Percentiles rank a stretch among this genome's conserved stretches.
Conservation (phyloP, 1,140 invertebrate genomes). For the Dinoponera quadriceps region DNA sequence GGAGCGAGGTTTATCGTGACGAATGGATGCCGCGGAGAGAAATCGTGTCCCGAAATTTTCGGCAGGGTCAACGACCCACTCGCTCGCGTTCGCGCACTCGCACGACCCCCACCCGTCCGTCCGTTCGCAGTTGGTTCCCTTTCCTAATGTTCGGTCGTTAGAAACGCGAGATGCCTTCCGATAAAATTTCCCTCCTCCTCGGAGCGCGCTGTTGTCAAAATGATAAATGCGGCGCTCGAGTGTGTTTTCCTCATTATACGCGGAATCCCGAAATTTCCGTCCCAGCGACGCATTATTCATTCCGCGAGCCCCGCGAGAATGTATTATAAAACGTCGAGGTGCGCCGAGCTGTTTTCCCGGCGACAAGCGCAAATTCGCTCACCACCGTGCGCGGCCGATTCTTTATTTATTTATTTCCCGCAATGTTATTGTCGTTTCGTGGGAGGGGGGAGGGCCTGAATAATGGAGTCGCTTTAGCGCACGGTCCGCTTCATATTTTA, state of each 20-base stretch:
- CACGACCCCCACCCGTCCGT: too few species aligned
- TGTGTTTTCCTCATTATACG: conserved; percentile 23
- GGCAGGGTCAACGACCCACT: conserved; percentile 59
- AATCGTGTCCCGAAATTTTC: conserved; percentile 53
- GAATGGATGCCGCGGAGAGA: neutral
- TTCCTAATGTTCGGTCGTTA: conserved; percentile 35
- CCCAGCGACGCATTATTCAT: conserved; percentile 7
- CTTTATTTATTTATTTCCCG: conserved; percentile 30
- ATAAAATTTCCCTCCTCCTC: conserved; percentile 32
- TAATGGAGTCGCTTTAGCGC: conserved; percentile 32
- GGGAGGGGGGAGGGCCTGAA: neutral
- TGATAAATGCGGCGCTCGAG: conserved; percentile 32
- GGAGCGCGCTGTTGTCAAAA: conserved; percentile 28
- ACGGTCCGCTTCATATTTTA: conserved; percentile 32
- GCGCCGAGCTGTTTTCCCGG: neutral
- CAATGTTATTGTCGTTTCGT: conserved; percentile 3
- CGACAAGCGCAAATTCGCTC: neutral
- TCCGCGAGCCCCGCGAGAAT: neutral
- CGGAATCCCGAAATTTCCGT: conserved; percentile 21
- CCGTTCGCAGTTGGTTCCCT: too few species aligned
- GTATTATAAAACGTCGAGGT: conserved; percentile 24
- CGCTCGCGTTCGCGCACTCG: conserved; percentile 20
- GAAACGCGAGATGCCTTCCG: conserved; percentile 24
- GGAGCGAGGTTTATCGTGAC: neutral
- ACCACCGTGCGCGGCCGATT: neutral